These are phyloP conservation scores for Steromphala cineraria DNA, from an alignment of 2,888 invertebrate species.

Conservation along the genomic window DNA sequence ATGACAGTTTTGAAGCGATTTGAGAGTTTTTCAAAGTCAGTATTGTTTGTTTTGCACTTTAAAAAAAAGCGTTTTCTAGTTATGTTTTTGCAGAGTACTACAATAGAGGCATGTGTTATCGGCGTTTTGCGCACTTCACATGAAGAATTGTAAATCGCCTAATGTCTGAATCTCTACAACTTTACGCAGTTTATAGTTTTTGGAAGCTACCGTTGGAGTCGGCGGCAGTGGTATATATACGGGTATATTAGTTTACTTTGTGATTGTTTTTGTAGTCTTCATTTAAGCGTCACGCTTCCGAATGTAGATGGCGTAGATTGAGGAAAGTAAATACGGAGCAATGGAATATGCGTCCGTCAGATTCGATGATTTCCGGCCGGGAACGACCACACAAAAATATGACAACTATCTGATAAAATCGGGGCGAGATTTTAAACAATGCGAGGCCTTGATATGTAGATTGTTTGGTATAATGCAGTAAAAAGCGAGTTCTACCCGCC, in stretches of 20 bases:
- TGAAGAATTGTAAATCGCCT: too few species aligned
- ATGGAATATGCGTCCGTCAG: slow-evolving; percentile 2
- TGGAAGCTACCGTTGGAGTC: neutral
- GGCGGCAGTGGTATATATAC: neutral
- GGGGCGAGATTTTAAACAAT: slow-evolving; percentile 17
- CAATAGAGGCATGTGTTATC: too few species aligned
- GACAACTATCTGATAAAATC: slow-evolving; percentile 17
- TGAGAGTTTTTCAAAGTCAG: too few species aligned
- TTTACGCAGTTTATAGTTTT: too few species aligned
- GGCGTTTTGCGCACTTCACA: too few species aligned
- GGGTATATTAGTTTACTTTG: neutral
- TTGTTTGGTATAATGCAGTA: neutral
- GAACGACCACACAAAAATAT: slow-evolving; percentile 15
- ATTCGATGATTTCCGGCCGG: neutral
- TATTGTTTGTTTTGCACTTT: too few species aligned
- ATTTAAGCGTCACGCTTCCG: neutral
- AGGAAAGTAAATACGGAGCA: neutral
- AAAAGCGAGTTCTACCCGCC: neutral
- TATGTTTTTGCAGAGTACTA: too few species aligned
- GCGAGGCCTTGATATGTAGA: slow-evolving; percentile 3
- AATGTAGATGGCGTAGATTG: neutral
- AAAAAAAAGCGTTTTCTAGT: too few species aligned
- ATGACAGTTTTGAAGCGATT: too few species aligned
- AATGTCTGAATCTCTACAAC: too few species aligned
- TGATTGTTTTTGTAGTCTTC: slow-evolving; percentile 2